Percentiles rank a stretch among this genome's conserved stretches.
Evolutionary conservation across 1,140 invertebrate genomes (phyloP).

Genomic region (Aethina tumida): DNA sequence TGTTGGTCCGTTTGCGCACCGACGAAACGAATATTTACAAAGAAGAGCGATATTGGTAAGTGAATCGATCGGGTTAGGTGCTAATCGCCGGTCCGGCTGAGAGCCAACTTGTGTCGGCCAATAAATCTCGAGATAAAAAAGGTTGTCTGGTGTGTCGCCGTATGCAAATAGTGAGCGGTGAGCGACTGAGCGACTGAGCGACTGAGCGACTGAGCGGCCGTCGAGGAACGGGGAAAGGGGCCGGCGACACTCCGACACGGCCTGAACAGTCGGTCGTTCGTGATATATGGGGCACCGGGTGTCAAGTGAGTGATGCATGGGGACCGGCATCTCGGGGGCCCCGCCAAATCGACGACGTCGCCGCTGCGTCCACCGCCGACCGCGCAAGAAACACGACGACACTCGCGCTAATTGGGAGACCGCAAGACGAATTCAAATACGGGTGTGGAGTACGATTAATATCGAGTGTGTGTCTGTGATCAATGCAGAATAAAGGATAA

Average conservation of each 20-base stretch:
- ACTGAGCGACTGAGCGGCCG: slow-evolving; percentile 10
- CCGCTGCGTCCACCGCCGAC: background rate
- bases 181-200: slow-evolving; percentile 6
- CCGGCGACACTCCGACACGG: slow-evolving; percentile 9
- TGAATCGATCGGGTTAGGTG: too few relatives aligned
- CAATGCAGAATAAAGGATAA: too few relatives aligned
- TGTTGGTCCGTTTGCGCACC: too few relatives aligned
- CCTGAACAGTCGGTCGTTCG: slow-evolving; percentile 26
- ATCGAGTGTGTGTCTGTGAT: too few relatives aligned
- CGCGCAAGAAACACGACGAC: slow-evolving; percentile 22
- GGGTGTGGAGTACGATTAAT: too few relatives aligned
- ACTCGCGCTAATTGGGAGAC: slow-evolving; percentile 24
- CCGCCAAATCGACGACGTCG: slow-evolving; percentile 7
- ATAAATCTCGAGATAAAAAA: slow-evolving; percentile 35
- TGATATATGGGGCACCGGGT: slow-evolving; percentile 39
- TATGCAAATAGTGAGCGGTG: slow-evolving; percentile 30
- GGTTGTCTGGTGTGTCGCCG: slow-evolving; percentile 27
- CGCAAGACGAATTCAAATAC: too few relatives aligned
- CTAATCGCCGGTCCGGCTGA: too few relatives aligned
- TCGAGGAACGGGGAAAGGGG: slow-evolving; percentile 7
- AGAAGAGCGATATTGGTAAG: too few relatives aligned
- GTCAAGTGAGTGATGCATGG: too few relatives aligned
- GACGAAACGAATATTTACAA: too few relatives aligned
- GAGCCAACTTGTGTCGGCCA: too few relatives aligned
- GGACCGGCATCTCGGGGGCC: slow-evolving; percentile 24